These are phyloP conservation scores for Peromyscus californicus DNA, from an alignment of 2,113 vertebrate species.

Conservation along the genomic window DNA sequence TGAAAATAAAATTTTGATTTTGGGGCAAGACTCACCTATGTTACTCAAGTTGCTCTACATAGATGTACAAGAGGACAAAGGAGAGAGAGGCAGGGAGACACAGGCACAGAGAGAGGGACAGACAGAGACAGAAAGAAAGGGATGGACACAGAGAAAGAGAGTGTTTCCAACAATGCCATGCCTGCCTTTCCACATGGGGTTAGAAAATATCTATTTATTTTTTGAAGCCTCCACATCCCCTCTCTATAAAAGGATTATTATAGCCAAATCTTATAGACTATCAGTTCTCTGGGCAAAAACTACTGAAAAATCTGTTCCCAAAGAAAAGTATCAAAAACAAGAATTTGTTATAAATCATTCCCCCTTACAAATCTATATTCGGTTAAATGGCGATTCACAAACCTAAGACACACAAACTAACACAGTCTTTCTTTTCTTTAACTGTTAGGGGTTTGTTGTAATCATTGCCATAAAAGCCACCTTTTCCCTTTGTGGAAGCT, in stretches of 20 bases:
- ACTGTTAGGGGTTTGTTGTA: background rate
- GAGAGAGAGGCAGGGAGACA: background rate
- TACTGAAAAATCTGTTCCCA: slow-evolving; percentile 58
- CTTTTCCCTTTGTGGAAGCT: background rate
- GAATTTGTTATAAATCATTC: slow-evolving; percentile 57
- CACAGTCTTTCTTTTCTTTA: background rate
- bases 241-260: slow-evolving; percentile 59
- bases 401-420: slow-evolving; percentile 40
- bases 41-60: background rate
- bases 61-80: background rate
- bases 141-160: background rate
- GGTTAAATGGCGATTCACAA: slow-evolving; percentile 1
- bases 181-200: slow-evolving; percentile 27
- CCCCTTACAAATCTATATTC: background rate
- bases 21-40: background rate
- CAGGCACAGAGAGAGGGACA: background rate
- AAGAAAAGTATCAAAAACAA: slow-evolving; percentile 62
- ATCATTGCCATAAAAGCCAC: background rate
- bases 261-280: slow-evolving; percentile 26
- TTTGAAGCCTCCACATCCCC: background rate
- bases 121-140: background rate
- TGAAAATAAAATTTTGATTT: slow-evolving; percentile 48
- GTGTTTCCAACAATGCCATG: background rate
- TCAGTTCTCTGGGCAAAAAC: slow-evolving; percentile 42
- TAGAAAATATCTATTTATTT: slow-evolving; percentile 43